Evolutionary conservation across 2,797 vertebrate genomes (phyloP).

Genomic region (Lophotriccus pileatus): DNA sequence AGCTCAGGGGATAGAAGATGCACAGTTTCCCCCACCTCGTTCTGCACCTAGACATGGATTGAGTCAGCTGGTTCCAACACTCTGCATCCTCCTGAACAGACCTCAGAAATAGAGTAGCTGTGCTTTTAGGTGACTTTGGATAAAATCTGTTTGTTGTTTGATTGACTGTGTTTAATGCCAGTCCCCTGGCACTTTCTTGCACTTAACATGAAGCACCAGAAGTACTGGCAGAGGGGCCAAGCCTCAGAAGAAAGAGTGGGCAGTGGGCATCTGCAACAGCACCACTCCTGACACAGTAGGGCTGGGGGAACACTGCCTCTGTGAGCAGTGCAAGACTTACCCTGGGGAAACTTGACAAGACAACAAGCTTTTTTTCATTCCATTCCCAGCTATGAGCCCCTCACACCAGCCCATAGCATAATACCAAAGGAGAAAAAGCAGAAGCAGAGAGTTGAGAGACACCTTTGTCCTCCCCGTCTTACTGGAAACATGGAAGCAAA

Average conservation of each 20-base stretch:
- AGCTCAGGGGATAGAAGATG: fast-evolving
- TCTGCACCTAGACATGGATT: neutral
- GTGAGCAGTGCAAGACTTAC: neutral
- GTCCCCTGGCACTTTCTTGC: neutral
- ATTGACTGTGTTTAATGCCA: neutral
- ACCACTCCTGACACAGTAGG: neutral
- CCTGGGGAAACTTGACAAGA: neutral
- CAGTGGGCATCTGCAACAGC: neutral
- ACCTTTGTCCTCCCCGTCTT: neutral
- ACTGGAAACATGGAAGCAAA: neutral
- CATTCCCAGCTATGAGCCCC: neutral
- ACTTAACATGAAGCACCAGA: neutral
- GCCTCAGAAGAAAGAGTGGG: neutral
- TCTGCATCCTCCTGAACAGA: neutral
- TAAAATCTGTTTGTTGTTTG: neutral
- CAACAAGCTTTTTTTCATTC: neutral
- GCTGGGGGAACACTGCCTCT: neutral
- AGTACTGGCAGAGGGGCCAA: neutral
- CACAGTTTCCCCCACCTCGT: fast-evolving
- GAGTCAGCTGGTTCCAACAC: neutral
- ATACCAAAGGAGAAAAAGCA: neutral
- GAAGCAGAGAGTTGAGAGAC: neutral
- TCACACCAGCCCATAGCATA: neutral
- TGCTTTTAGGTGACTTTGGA: neutral
- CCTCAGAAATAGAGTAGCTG: neutral